phyloP scores from a whole-genome alignment of 1,140 invertebrate species.

The Apocrypta bakeri region DNA sequence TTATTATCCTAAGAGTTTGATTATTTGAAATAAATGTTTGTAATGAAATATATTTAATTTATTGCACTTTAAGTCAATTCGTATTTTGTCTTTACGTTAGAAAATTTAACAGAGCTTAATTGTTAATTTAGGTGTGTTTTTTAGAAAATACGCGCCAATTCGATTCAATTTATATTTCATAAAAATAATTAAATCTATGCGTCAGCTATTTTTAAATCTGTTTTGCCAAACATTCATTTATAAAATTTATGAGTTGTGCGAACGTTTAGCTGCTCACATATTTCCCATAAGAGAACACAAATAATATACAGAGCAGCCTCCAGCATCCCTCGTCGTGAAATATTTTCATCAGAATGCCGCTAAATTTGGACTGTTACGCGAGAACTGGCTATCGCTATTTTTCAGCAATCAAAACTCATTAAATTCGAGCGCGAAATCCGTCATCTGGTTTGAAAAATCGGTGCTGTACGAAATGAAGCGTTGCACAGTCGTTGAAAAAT shows the following conservation, averaged over 20 bases:
- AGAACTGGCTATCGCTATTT: not conserved
- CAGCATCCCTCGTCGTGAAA: not conserved
- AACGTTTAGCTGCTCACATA: not conserved
- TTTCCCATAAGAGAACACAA: not conserved
- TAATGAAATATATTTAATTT: too few relatives aligned
- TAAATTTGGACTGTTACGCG: not conserved
- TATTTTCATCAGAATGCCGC: not conserved
- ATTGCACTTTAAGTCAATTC: too few relatives aligned
- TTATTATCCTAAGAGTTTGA: too few relatives aligned
- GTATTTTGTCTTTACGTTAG: too few relatives aligned
- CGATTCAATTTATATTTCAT: too few relatives aligned
- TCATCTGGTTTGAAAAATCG: not conserved
- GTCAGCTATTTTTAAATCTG: constrained; percentile 18
- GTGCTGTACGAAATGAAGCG: too few relatives aligned
- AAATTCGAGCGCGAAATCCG: constrained; percentile 20
- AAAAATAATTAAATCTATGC: too few relatives aligned
- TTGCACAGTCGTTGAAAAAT: not conserved
- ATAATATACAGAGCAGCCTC: not conserved
- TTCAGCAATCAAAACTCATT: constrained; percentile 39
- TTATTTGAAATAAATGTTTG: too few relatives aligned
- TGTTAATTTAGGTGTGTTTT: too few relatives aligned
- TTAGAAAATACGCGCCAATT: too few relatives aligned
- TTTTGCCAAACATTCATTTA: constrained; percentile 32
- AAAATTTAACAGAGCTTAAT: too few relatives aligned
- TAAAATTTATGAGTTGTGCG: constrained; percentile 3